Evolutionary conservation across 1,140 invertebrate species (phyloP).

Genomic region (Globodera ellingtonae): DNA sequence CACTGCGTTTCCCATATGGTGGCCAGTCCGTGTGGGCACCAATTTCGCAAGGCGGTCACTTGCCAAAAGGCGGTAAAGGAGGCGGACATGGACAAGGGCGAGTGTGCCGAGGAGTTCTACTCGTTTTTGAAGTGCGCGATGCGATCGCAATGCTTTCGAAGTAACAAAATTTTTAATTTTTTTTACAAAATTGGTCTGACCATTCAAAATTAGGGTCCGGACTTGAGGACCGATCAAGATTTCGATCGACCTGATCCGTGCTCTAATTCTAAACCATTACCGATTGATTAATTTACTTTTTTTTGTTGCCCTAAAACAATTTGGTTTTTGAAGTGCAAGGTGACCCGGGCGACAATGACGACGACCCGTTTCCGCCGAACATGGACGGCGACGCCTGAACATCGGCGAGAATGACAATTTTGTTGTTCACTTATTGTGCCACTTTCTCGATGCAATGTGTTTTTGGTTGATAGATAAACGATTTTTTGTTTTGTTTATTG

Average conservation of each 20-base stretch:
- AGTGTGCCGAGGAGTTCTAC: constrained; percentile 60
- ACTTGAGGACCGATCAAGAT: constrained; percentile 21
- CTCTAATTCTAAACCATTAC: neutral
- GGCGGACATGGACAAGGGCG: constrained; percentile 55
- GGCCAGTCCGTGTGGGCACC: constrained; percentile 57
- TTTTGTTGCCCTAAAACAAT: too few relatives aligned
- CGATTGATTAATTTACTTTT: neutral
- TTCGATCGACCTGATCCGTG: too few relatives aligned
- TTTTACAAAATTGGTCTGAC: neutral
- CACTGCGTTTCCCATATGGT: constrained; percentile 62
- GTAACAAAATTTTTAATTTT: constrained; percentile 10
- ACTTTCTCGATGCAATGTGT: too few relatives aligned
- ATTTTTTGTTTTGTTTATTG: too few relatives aligned
- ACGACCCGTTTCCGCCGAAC: neutral
- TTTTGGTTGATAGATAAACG: too few relatives aligned
- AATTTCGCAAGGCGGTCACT: constrained; percentile 59
- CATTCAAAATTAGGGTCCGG: neutral
- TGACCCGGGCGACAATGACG: neutral
- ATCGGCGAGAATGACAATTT: too few relatives aligned
- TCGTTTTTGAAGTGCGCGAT: constrained; percentile 60
- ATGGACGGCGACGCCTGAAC: too few relatives aligned
- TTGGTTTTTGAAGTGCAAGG: too few relatives aligned
- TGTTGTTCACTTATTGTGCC: too few relatives aligned
- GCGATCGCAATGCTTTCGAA: constrained; percentile 55
- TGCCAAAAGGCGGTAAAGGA: constrained; percentile 53